Evolutionary conservation across 2,888 invertebrate genomes (phyloP).

Genomic region (Arctia plantaginis): DNA sequence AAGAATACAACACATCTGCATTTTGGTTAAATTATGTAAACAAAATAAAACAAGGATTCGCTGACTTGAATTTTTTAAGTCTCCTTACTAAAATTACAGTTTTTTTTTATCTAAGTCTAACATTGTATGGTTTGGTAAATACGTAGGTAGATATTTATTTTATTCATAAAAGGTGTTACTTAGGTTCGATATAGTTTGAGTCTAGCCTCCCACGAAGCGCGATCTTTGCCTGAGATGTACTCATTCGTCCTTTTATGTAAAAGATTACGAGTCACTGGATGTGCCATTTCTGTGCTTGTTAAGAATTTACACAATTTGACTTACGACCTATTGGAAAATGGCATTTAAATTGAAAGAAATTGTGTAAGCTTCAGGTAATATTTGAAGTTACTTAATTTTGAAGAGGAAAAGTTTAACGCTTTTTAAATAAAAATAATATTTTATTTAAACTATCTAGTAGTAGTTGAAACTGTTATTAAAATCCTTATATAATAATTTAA

Average conservation of each 20-base stretch:
- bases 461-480: neutral
- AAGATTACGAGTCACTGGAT: constrained; percentile 55
- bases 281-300: constrained; percentile 21
- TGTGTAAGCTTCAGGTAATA: neutral
- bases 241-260: constrained; percentile 58
- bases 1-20: neutral
- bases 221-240: constrained; percentile 69
- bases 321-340: constrained; percentile 13
- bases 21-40: neutral
- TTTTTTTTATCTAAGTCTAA: neutral
- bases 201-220: constrained; percentile 72
- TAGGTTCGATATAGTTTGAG: constrained; percentile 35
- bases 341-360: neutral
- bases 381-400: neutral
- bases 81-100: neutral
- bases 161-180: constrained; percentile 23
- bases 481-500: neutral
- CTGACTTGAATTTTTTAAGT: neutral
- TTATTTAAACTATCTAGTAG: neutral
- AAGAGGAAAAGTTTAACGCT: neutral
- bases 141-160: neutral
- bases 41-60: neutral
- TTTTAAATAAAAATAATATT: neutral
- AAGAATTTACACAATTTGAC: constrained; percentile 31
- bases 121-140: neutral